Conservation (phyloP, 2,113 vertebrate species). For the Morone chrysops region DNA sequence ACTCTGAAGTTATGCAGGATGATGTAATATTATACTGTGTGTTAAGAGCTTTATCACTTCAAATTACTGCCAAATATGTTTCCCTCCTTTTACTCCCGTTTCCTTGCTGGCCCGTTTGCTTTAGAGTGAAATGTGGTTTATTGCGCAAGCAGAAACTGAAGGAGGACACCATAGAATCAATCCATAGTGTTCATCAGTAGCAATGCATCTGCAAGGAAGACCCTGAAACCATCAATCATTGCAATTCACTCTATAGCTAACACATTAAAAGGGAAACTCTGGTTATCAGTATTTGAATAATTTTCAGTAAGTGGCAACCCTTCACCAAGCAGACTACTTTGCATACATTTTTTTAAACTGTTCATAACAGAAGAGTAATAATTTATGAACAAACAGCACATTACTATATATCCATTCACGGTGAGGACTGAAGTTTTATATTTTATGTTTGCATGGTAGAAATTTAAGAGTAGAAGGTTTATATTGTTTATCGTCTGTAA, state of each 20-base stretch:
- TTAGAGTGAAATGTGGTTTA: neutral
- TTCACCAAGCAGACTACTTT: neutral
- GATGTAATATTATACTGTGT: neutral
- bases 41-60: slow-evolving; percentile 6
- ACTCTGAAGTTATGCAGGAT: slow-evolving; percentile 33
- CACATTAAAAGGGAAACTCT: neutral
- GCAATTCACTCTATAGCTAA: neutral
- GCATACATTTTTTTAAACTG: neutral
- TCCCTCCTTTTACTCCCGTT: neutral
- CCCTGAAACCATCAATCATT: neutral
- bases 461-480: neutral
- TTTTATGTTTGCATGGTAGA: slow-evolving; percentile 15
- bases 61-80: slow-evolving; percentile 27
- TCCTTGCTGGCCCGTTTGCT: neutral
- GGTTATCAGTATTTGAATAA: neutral
- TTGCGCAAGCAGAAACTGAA: slow-evolving; percentile 4
- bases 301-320: neutral
- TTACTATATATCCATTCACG: neutral
- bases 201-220: neutral
- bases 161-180: neutral
- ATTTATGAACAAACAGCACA: neutral
- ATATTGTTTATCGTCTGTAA: neutral
- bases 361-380: neutral
- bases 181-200: neutral
- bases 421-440: slow-evolving; percentile 32